These are phyloP conservation scores for Heliangelus exortis DNA, from an alignment of 2,797 vertebrate species.

Conservation along the genomic window DNA sequence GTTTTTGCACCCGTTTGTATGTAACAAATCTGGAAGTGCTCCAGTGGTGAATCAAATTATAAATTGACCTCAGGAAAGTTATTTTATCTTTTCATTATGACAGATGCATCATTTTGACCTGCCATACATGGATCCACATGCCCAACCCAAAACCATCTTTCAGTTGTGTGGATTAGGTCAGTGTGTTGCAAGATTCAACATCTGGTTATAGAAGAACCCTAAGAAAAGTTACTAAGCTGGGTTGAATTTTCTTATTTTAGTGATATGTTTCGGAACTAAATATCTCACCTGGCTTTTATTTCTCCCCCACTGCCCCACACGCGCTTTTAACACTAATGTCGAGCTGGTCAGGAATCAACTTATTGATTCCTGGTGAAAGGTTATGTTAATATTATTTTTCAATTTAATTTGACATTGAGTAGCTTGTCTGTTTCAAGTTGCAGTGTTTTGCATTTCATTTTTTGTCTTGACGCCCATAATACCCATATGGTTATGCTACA, in stretches of 20 bases:
- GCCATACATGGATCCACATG: not conserved
- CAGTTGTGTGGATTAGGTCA: not conserved
- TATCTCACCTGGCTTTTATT: not conserved
- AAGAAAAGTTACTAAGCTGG: not conserved
- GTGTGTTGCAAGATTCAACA: not conserved
- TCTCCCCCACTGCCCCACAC: not conserved
- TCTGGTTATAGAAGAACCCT: not conserved
- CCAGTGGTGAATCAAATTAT: not conserved
- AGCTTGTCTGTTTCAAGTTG: constrained; percentile 59
- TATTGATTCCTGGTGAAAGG: not conserved
- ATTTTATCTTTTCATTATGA: not conserved
- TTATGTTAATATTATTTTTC: not conserved
- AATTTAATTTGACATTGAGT: constrained; percentile 30
- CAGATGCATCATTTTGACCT: not conserved
- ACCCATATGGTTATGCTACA: constrained; percentile 43
- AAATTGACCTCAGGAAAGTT: not conserved
- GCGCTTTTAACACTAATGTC: not conserved
- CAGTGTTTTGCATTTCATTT: constrained; percentile 66
- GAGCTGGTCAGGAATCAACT: not conserved
- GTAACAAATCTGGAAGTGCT: not conserved
- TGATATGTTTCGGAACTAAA: not conserved
- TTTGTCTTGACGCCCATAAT: constrained; percentile 50
- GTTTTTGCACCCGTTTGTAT: not conserved
- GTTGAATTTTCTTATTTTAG: not conserved
- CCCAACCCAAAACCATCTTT: not conserved